phyloP scores from a whole-genome alignment of 2,113 vertebrate genomes.

The Bungarus multicinctus region DNA sequence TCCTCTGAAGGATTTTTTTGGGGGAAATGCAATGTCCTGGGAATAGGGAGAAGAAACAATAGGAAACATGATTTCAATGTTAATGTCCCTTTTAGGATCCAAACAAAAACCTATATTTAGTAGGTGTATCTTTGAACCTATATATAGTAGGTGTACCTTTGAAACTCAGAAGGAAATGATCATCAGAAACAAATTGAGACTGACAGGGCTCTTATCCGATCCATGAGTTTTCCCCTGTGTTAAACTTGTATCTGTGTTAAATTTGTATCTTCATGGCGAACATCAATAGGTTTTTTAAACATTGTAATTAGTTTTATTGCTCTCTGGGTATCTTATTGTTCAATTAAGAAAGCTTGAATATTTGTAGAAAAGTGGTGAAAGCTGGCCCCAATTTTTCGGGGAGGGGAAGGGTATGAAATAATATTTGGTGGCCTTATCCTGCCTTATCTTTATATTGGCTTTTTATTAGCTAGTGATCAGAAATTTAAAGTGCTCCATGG shows the following conservation, averaged over 20 bases:
- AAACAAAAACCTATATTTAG: not conserved
- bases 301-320: not conserved
- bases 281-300: not conserved
- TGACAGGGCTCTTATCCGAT: not conserved
- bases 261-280: not conserved
- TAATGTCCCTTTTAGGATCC: not conserved
- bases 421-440: not conserved
- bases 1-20: not conserved
- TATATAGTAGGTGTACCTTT: not conserved
- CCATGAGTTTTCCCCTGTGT: no score
- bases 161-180: not conserved
- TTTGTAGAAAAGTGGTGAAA: not conserved
- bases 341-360: not conserved
- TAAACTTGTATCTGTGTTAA: not conserved
- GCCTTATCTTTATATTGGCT: not conserved
- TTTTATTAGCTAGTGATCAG: not conserved
- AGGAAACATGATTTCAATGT: not conserved
- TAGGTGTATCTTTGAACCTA: not conserved
- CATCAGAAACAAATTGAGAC: not conserved
- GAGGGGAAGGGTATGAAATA: no score
- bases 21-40: not conserved
- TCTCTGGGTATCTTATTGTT: not conserved
- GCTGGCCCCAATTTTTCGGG: not conserved
- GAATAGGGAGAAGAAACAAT: not conserved
- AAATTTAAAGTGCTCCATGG: no score